Conservation (phyloP, 2,113 vertebrate genomes). For the Nannobrachium achirus region DNA sequence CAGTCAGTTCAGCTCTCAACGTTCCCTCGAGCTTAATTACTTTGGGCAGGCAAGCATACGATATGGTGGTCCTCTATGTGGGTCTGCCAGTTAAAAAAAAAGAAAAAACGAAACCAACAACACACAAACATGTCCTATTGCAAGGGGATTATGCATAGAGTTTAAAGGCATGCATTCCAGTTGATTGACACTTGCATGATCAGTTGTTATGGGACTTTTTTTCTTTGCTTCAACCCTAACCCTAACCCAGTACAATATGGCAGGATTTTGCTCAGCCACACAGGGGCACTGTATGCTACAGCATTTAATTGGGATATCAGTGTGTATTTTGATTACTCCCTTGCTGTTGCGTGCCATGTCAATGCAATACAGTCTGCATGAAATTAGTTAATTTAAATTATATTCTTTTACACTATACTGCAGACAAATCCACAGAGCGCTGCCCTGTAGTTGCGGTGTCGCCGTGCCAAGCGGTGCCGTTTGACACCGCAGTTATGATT, state of each 20-base stretch:
- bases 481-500: too few species aligned
- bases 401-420: too few species aligned
- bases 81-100: slow-evolving; percentile 10
- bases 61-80: slow-evolving; percentile 9
- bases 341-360: slow-evolving; percentile 7
- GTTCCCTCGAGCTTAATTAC: slow-evolving; percentile 42
- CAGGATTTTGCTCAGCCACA: slow-evolving; percentile 23
- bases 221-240: slow-evolving; percentile 1
- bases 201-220: slow-evolving; percentile 30
- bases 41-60: neutral
- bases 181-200: slow-evolving; percentile 21
- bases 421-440: too few species aligned
- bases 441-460: too few species aligned
- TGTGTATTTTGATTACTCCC: slow-evolving; percentile 9
- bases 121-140: neutral
- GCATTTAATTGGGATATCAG: slow-evolving; percentile 18
- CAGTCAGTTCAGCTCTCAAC: slow-evolving; percentile 3
- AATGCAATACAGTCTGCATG: slow-evolving; percentile 6
- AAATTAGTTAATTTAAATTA: too few species aligned
- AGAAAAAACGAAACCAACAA: neutral
- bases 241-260: neutral
- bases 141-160: slow-evolving; percentile 4
- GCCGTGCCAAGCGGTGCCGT: too few species aligned
- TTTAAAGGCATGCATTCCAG: neutral
- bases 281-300: slow-evolving; percentile 58